phyloP scores from a whole-genome alignment of 2,113 vertebrate species.

The Numenius arquata region DNA sequence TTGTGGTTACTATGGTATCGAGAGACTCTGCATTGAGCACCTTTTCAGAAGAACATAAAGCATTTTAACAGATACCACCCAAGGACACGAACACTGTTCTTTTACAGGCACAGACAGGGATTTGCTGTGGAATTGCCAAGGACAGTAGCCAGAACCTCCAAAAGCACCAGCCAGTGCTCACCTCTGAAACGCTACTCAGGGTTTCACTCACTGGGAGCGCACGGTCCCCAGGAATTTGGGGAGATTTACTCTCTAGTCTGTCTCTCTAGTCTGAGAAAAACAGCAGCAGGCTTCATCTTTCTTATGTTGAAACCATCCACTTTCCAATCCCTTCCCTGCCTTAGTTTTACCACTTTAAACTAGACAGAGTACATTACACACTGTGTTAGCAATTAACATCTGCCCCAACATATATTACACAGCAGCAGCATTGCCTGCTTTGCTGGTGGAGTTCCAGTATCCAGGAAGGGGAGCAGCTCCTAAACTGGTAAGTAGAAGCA shows the following conservation, averaged over 20 bases:
- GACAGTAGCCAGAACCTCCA: background rate
- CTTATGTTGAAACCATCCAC: background rate
- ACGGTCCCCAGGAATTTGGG: background rate
- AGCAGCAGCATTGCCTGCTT: background rate
- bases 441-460: background rate
- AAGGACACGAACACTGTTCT: fast-evolving
- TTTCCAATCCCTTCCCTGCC: background rate
- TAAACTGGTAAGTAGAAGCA: background rate
- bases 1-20: background rate
- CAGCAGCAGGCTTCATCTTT: background rate
- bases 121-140: background rate
- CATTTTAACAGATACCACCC: background rate
- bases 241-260: background rate
- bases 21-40: background rate
- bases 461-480: background rate
- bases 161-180: background rate
- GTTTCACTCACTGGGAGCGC: background rate
- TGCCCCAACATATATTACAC: background rate
- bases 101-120: background rate
- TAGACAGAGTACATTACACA: fast-evolving
- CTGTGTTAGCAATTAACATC: background rate
- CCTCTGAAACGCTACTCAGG: background rate
- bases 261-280: background rate
- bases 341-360: background rate
- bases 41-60: background rate